Evolutionary conservation across 2,888 invertebrate genomes (phyloP).

Genomic region (Dendrolimus pini): DNA sequence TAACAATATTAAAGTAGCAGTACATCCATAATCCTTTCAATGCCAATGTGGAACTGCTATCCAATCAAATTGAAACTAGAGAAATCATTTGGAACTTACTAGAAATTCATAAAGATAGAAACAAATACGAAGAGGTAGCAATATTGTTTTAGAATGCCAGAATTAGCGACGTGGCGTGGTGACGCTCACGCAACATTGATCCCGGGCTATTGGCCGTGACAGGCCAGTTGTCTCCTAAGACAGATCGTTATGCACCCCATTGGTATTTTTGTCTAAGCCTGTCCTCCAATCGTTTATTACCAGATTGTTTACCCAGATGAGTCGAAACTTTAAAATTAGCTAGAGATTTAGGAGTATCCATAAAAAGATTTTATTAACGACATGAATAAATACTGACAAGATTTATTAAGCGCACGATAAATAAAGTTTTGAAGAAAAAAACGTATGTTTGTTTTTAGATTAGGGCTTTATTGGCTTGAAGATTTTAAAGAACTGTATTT

Average conservation of each 20-base stretch:
- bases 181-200: conserved; percentile 69
- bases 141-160: conserved; percentile 48
- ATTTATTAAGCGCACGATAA: neutral
- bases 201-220: conserved; percentile 66
- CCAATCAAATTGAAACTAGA: no score
- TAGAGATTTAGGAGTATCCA: conserved; percentile 32
- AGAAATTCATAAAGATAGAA: neutral
- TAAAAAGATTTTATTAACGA: conserved; percentile 13
- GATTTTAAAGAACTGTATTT: neutral
- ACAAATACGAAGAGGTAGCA: conserved; percentile 2
- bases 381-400: conserved; percentile 5
- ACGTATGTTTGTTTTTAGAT: neutral
- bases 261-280: conserved; percentile 57
- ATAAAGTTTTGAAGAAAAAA: neutral
- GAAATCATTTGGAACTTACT: no score
- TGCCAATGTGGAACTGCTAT: no score
- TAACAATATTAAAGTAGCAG: no score
- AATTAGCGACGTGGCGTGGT: conserved; percentile 60
- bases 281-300: conserved; percentile 30
- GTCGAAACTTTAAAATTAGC: conserved; percentile 60
- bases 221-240: conserved; percentile 40
- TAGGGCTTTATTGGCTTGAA: neutral
- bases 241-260: conserved; percentile 41
- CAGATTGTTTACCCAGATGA: conserved; percentile 63
- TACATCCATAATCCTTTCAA: no score